These are phyloP conservation scores for Burhinus oedicnemus DNA, from an alignment of 2,113 vertebrate genomes.

Conservation along the genomic window DNA sequence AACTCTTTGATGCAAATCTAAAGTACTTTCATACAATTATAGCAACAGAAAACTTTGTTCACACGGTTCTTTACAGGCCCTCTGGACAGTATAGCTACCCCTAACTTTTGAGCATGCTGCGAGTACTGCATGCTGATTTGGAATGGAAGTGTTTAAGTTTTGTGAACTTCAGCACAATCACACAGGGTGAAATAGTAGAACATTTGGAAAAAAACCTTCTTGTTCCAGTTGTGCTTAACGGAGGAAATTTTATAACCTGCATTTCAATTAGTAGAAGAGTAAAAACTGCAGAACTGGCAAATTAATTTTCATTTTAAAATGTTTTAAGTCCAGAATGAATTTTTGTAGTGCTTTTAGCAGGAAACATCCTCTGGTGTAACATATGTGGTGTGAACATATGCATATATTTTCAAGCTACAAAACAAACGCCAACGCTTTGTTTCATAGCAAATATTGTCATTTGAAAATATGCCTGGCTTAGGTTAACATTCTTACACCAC, in stretches of 20 bases:
- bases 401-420: not conserved
- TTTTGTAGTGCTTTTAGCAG: not conserved
- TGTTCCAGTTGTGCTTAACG: not conserved
- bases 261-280: not conserved
- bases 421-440: not conserved
- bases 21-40: not conserved
- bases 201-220: not conserved
- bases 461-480: not conserved
- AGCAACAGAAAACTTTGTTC: not conserved
- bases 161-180: not conserved
- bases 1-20: not conserved
- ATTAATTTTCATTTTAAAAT: not conserved
- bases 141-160: not conserved
- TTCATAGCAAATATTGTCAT: not conserved
- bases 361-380: not conserved
- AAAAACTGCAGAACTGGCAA: not conserved
- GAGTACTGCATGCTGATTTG: not conserved
- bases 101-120: not conserved
- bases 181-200: not conserved
- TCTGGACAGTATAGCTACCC: not conserved
- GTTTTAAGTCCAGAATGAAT: not conserved
- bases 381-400: accelerated
- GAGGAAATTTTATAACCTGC: not conserved
- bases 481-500: not conserved
- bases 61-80: not conserved